phyloP scores from a whole-genome alignment of 2,888 invertebrate species.

The Stenichneumon culpator region DNA sequence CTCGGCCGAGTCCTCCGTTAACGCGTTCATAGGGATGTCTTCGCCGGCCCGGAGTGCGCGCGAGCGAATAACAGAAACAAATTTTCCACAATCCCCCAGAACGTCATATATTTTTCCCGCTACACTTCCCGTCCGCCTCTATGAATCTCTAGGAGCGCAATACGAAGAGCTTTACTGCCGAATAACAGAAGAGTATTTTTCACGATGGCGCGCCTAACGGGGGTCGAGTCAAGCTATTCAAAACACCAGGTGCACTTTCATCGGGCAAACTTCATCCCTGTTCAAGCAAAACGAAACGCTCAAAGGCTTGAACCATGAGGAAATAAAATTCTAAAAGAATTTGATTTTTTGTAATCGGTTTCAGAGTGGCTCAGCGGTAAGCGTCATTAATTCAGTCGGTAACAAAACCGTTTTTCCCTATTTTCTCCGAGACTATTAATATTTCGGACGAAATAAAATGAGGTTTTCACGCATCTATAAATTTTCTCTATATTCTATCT shows the following conservation, averaged over 20 bases:
- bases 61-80: slow-evolving; percentile 72
- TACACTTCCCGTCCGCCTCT: slow-evolving; percentile 58
- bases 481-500: too few relatives aligned
- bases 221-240: slow-evolving; percentile 11
- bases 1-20: slow-evolving; percentile 69
- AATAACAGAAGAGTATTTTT: slow-evolving; percentile 56
- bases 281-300: neutral
- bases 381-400: too few relatives aligned
- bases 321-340: neutral
- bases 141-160: slow-evolving; percentile 28
- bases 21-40: slow-evolving; percentile 49
- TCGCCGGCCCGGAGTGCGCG: neutral
- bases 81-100: slow-evolving; percentile 68
- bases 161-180: slow-evolving; percentile 21
- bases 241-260: neutral
- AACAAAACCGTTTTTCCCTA: too few relatives aligned
- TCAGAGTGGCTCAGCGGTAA: neutral
- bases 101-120: slow-evolving; percentile 68
- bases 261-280: neutral
- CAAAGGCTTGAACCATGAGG: neutral
- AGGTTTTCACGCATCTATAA: too few relatives aligned
- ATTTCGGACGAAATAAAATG: too few relatives aligned
- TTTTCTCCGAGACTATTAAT: too few relatives aligned
- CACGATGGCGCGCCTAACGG: neutral
- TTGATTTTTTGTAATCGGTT: neutral